Conservation (phyloP, 2,888 invertebrate genomes). For the Ctenicera cuprea region DNA sequence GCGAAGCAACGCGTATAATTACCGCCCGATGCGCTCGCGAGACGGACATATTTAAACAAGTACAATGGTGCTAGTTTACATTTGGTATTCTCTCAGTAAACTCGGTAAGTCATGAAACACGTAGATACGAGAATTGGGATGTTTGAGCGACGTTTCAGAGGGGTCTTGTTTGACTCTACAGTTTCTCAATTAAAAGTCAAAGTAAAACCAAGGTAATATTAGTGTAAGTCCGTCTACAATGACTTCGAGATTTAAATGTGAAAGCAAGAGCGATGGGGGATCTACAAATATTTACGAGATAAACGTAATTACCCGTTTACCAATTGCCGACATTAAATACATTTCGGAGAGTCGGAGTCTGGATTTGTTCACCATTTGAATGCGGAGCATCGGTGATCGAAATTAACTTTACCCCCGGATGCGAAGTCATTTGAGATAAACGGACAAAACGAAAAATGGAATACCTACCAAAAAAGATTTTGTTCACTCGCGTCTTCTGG, state of each 20-base stretch:
- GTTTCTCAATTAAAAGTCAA: conserved; percentile 19
- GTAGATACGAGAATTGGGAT: not conserved
- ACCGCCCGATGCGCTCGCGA: conserved; percentile 16
- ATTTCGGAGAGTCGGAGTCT: conserved; percentile 49
- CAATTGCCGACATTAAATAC: conserved; percentile 50
- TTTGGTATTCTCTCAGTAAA: conserved; percentile 14
- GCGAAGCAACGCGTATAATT: conserved; percentile 21
- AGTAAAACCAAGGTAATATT: conserved; percentile 9
- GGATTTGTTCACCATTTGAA: conserved; percentile 59
- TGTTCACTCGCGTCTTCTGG: conserved; percentile 82
- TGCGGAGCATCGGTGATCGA: conserved; percentile 59
- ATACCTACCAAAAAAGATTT: conserved; percentile 84
- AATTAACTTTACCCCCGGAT: conserved; percentile 59
- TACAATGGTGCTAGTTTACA: conserved; percentile 23
- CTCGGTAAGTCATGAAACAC: conserved; percentile 1
- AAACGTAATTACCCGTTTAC: conserved; percentile 51
- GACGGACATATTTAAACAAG: conserved; percentile 34
- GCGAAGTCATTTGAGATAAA: conserved; percentile 58
- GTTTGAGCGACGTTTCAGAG: conserved; percentile 3
- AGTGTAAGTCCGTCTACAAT: conserved; percentile 4
- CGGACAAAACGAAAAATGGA: conserved; percentile 43
- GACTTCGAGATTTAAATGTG: conserved; percentile 24
- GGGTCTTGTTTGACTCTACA: not conserved
- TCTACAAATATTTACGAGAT: conserved; percentile 53
- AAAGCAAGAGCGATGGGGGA: conserved; percentile 12